phyloP scores from a whole-genome alignment of 2,113 vertebrate species.

The Pseudorhombus dupliciocellatus region DNA sequence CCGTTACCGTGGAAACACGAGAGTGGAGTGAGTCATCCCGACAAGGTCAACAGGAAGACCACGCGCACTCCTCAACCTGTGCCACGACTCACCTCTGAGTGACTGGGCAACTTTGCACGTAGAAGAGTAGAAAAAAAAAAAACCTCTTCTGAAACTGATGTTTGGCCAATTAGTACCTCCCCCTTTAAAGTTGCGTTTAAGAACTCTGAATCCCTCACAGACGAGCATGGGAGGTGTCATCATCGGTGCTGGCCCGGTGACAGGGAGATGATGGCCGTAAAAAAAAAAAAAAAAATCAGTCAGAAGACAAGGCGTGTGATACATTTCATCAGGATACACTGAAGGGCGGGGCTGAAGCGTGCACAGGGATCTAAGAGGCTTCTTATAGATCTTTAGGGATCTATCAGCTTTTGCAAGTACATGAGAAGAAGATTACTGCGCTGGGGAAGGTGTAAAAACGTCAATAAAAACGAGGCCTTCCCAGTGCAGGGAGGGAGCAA shows the following conservation, averaged over 20 bases:
- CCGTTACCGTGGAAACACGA: slow-evolving; percentile 67
- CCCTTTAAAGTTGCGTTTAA: background rate
- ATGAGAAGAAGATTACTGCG: background rate
- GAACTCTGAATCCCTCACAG: slow-evolving; percentile 5
- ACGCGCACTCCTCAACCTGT: slow-evolving; percentile 13
- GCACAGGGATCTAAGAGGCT: background rate
- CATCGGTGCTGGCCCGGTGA: background rate
- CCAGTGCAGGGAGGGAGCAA: background rate
- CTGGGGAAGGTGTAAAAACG: background rate
- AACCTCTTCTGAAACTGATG: too few relatives aligned
- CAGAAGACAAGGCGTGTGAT: background rate
- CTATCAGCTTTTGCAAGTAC: background rate
- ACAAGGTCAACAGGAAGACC: slow-evolving; percentile 53
- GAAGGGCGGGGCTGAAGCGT: background rate
- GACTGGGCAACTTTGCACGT: too few relatives aligned
- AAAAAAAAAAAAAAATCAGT: background rate
- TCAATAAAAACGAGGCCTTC: background rate
- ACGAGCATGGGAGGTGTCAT: background rate
- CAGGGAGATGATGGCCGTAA: slow-evolving; percentile 37
- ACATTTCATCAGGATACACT: background rate
- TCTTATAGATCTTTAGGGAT: background rate
- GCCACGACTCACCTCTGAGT: background rate
- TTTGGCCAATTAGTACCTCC: too few relatives aligned
- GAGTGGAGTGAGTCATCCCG: slow-evolving; percentile 48
- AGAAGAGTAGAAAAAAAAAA: too few relatives aligned